Conservation (phyloP, 2,113 vertebrate genomes). For the Anser brachyrhynchus region DNA sequence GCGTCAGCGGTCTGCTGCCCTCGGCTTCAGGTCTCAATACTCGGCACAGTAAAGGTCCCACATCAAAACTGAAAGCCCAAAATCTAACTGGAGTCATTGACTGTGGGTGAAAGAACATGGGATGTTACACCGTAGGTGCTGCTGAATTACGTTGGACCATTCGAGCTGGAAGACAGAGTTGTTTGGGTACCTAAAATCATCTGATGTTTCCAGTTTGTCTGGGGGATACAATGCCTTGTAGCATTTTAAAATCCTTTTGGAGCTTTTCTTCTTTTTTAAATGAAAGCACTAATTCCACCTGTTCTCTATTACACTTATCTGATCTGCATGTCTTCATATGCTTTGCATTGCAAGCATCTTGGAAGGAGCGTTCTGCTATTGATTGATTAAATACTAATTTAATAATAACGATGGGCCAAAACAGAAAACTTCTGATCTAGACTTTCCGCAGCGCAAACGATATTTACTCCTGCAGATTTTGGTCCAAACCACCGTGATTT, state of each 20-base stretch:
- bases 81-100: not conserved
- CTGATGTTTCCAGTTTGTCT: not conserved
- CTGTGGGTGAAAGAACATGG: not conserved
- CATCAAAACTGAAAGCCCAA: not conserved
- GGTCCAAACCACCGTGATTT: not conserved
- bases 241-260: not conserved
- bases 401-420: not conserved
- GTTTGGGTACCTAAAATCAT: not conserved
- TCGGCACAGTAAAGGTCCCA: not conserved
- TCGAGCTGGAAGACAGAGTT: not conserved
- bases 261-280: not conserved
- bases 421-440: not conserved
- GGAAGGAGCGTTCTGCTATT: not conserved
- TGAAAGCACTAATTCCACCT: not conserved
- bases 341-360: not conserved
- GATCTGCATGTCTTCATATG: not conserved
- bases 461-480: not conserved
- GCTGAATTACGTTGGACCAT: not conserved
- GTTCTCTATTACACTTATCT: slow-evolving; percentile 10
- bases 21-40: not conserved
- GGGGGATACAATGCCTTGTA: not conserved
- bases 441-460: not conserved
- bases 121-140: not conserved
- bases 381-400: not conserved
- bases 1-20: not conserved